These are phyloP conservation scores for Xyrichtys novacula DNA, from an alignment of 2,797 vertebrate genomes.

Conservation along the genomic window DNA sequence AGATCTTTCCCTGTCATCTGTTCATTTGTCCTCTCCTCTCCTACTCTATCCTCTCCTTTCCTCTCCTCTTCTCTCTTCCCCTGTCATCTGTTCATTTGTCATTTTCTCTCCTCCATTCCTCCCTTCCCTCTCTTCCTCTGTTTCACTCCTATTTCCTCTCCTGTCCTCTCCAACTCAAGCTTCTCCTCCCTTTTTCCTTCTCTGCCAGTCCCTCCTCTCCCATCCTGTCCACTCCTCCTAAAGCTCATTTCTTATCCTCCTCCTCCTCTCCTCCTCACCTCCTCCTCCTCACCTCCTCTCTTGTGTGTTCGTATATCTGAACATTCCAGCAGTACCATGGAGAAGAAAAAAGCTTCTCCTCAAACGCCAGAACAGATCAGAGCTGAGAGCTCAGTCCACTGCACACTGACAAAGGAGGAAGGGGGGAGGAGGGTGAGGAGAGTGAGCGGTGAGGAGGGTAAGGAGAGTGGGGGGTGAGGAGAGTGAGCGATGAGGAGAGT, in stretches of 20 bases:
- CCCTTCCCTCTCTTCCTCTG: too few species aligned
- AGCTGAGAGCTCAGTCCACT: slow-evolving; percentile 74
- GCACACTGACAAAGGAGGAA: slow-evolving; percentile 77
- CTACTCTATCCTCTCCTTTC: too few species aligned
- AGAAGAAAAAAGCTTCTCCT: slow-evolving; percentile 75
- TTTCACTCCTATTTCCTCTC: neutral
- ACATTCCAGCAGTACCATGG: slow-evolving; percentile 71
- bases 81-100: neutral
- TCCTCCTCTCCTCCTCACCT: neutral
- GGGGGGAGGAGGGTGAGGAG: slow-evolving; percentile 4
- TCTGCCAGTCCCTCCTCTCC: neutral
- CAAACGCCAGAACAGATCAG: slow-evolving; percentile 84
- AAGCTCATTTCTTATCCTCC: neutral
- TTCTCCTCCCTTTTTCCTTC: neutral
- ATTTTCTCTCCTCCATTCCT: too few species aligned
- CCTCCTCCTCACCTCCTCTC: slow-evolving; percentile 1
- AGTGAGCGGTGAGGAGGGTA: neutral
- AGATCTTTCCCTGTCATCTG: neutral
- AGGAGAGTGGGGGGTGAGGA: too few species aligned
- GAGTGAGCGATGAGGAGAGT: too few species aligned
- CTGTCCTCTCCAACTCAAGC: neutral
- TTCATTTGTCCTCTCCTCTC: neutral
- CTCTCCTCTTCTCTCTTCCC: neutral
- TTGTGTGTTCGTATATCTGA: slow-evolving; percentile 58
- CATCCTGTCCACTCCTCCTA: neutral